phyloP scores from a whole-genome alignment of 2,113 vertebrate species.

The Edolisoma coerulescens region DNA sequence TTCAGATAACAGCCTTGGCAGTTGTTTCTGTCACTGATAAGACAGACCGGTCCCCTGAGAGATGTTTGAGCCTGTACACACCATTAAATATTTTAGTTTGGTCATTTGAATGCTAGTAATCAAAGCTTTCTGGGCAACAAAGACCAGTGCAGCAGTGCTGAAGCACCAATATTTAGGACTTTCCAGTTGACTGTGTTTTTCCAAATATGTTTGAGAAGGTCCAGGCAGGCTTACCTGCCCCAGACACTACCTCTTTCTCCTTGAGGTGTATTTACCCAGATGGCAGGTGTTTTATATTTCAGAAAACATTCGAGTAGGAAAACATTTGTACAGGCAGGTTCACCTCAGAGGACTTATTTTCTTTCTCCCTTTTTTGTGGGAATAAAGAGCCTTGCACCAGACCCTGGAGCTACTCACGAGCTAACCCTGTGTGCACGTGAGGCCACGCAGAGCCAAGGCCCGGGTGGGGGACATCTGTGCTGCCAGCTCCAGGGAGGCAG shows the following conservation, averaged over 20 bases:
- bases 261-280: conserved; percentile 24
- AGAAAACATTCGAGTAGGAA: conserved; percentile 17
- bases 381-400: not conserved
- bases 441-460: not conserved
- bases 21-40: not conserved
- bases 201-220: not conserved
- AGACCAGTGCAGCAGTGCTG: not conserved
- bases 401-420: not conserved
- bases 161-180: not conserved
- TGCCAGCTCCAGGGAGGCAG: not conserved
- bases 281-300: conserved; percentile 38
- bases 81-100: not conserved
- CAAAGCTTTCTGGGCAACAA: not conserved
- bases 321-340: conserved; percentile 43
- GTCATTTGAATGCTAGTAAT: not conserved
- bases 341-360: conserved; percentile 22
- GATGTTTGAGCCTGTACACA: not conserved
- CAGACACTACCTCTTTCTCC: conserved; percentile 35
- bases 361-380: not conserved
- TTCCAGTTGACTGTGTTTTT: conserved; percentile 3
- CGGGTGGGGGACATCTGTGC: not conserved
- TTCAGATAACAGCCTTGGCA: not conserved
- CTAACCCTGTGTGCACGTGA: not conserved
- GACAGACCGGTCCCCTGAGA: not conserved
- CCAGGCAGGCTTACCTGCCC: conserved; percentile 4